Percentiles rank a stretch among this genome's conserved stretches.
These are phyloP conservation scores for Sphaerophoria taeniata DNA, from an alignment of 2,888 invertebrate species.

Conservation along the genomic window DNA sequence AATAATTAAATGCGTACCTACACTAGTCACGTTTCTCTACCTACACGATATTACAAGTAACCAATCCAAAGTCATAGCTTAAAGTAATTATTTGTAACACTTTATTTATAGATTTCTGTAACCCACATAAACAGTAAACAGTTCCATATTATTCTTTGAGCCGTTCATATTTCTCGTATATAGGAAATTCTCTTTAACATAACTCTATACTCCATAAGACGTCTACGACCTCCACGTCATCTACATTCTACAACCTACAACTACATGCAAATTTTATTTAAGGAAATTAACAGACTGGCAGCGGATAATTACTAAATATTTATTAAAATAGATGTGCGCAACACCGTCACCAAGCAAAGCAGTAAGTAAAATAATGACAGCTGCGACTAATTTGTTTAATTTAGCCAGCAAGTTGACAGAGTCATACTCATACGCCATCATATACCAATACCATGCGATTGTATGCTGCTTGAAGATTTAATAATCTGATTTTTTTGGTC, in stretches of 20 bases:
- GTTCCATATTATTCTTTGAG: slow-evolving; percentile 37
- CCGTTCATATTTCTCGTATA: not conserved
- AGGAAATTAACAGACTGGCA: slow-evolving; percentile 44
- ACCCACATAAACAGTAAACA: slow-evolving; percentile 54
- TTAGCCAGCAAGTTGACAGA: slow-evolving; percentile 44
- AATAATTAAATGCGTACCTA: slow-evolving; percentile 30
- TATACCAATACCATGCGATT: not conserved
- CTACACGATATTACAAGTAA: slow-evolving; percentile 20
- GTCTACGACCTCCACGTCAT: slow-evolving; percentile 36
- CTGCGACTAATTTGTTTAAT: slow-evolving; percentile 55
- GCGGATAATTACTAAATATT: too few relatives aligned
- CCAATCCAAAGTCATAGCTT: slow-evolving; percentile 26
- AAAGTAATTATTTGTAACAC: slow-evolving; percentile 64
- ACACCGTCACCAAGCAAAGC: not conserved
- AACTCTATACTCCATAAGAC: too few relatives aligned
- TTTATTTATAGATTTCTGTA: slow-evolving; percentile 66
- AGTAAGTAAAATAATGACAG: slow-evolving; percentile 47
- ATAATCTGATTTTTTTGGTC: slow-evolving; percentile 13
- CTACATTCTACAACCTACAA: slow-evolving; percentile 17
- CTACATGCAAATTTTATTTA: slow-evolving; percentile 16
- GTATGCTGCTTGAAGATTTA: not conserved
- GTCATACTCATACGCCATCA: not conserved
- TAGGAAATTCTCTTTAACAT: slow-evolving; percentile 7
- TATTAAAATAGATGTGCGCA: slow-evolving; percentile 41
- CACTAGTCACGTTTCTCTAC: slow-evolving; percentile 35